phyloP scores from a whole-genome alignment of 2,113 vertebrate species.

The Apteryx owenii region DNA sequence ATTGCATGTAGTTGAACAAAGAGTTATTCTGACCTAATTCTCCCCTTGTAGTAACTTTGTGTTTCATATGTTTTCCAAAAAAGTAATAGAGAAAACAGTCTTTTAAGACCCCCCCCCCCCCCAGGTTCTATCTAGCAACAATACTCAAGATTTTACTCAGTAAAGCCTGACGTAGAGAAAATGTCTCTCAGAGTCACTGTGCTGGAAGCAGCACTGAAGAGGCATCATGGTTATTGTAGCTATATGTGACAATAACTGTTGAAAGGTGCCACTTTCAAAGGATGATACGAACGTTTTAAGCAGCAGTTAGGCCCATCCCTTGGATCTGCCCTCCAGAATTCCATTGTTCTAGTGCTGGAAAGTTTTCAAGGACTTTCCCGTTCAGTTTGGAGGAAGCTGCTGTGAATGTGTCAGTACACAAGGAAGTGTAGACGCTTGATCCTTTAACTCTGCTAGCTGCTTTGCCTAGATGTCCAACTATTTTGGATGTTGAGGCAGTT shows the following conservation, averaged over 20 bases:
- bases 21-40: not conserved
- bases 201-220: not conserved
- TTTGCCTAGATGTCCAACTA: not conserved
- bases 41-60: not conserved
- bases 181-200: not conserved
- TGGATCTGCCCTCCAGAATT: not conserved
- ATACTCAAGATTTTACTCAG: not conserved
- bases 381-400: not conserved
- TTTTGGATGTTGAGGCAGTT: not conserved
- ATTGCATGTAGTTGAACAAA: not conserved
- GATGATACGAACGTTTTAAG: not conserved
- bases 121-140: not conserved
- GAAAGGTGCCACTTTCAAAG: not conserved
- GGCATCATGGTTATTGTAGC: accelerated
- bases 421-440: not conserved
- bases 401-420: not conserved
- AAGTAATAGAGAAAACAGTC: not conserved
- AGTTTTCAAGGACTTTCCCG: not conserved
- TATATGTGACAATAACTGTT: not conserved
- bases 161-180: not conserved
- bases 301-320: not conserved
- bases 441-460: not conserved
- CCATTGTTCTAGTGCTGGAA: not conserved
- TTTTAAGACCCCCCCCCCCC: not conserved
- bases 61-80: not conserved